Evolutionary conservation across 2,888 invertebrate species (phyloP).

Genomic region (Hemicrepidius hirtus): DNA sequence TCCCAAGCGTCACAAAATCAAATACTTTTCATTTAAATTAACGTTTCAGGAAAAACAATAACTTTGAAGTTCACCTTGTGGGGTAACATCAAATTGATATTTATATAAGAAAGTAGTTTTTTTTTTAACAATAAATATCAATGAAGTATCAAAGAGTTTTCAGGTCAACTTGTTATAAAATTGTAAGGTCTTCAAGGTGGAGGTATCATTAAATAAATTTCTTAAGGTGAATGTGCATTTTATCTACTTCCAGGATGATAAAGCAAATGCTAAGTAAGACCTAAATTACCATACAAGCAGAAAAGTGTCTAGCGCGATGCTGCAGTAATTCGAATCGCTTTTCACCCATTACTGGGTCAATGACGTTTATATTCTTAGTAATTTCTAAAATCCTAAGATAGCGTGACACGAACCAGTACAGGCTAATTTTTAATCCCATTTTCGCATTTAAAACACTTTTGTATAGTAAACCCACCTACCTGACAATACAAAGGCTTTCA

Average conservation of each 20-base stretch:
- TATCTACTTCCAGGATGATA: background rate
- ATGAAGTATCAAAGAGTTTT: too few relatives aligned
- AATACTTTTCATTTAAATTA: too few relatives aligned
- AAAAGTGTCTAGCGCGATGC: slow-evolving; percentile 28
- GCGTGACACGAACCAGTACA: slow-evolving; percentile 13
- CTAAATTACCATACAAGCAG: slow-evolving; percentile 37
- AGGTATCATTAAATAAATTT: too few relatives aligned
- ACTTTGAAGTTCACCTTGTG: too few relatives aligned
- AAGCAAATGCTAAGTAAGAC: background rate
- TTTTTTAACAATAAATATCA: too few relatives aligned
- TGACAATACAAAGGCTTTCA: slow-evolving; percentile 57
- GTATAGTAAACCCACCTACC: slow-evolving; percentile 18
- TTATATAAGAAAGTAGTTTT: too few relatives aligned
- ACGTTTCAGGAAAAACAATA: too few relatives aligned
- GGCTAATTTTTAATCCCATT: slow-evolving; percentile 38
- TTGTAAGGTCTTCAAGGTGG: too few relatives aligned
- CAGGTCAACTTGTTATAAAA: too few relatives aligned
- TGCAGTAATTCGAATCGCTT: slow-evolving; percentile 33
- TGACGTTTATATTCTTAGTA: slow-evolving; percentile 22
- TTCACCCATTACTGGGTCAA: slow-evolving; percentile 51
- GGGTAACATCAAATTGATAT: too few relatives aligned
- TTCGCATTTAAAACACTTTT: slow-evolving; percentile 24
- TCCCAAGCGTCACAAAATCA: too few relatives aligned
- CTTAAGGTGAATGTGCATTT: too few relatives aligned
- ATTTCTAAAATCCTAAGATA: slow-evolving; percentile 39